These are phyloP conservation scores for Opisthograptis luteolata DNA, from an alignment of 2,888 invertebrate genomes.

Conservation along the genomic window DNA sequence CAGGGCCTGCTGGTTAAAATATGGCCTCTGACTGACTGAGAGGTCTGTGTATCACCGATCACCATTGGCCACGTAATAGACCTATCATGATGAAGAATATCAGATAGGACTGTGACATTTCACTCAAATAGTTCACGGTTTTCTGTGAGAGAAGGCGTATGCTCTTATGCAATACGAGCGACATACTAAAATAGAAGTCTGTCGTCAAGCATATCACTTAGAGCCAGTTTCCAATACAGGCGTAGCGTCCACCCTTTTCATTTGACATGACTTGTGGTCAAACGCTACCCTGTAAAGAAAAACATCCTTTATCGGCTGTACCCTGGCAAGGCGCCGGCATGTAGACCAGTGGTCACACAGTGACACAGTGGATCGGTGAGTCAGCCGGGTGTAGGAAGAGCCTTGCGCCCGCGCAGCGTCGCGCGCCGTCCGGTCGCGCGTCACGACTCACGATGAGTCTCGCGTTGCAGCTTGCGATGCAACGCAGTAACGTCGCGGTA, in stretches of 20 bases:
- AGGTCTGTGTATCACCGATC: too few relatives aligned
- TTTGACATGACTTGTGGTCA: too few relatives aligned
- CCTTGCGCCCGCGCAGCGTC: constrained; percentile 45
- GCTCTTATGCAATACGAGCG: neutral
- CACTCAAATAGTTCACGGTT: neutral
- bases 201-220: too few relatives aligned
- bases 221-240: too few relatives aligned
- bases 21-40: too few relatives aligned
- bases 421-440: constrained; percentile 29
- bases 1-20: too few relatives aligned
- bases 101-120: too few relatives aligned
- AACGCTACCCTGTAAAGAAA: too few relatives aligned
- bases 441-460: constrained; percentile 24
- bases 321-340: constrained; percentile 16
- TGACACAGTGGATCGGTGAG: constrained; percentile 24
- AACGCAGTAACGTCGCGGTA: neutral
- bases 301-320: constrained; percentile 4
- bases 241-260: too few relatives aligned
- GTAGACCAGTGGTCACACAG: constrained; percentile 15
- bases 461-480: neutral
- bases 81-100: too few relatives aligned
- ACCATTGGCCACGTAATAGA: too few relatives aligned
- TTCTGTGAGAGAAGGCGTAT: neutral
- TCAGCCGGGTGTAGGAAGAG: constrained; percentile 40
- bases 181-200: too few relatives aligned